Conservation (phyloP, 2,797 vertebrate genomes). For the Prionace glauca region DNA sequence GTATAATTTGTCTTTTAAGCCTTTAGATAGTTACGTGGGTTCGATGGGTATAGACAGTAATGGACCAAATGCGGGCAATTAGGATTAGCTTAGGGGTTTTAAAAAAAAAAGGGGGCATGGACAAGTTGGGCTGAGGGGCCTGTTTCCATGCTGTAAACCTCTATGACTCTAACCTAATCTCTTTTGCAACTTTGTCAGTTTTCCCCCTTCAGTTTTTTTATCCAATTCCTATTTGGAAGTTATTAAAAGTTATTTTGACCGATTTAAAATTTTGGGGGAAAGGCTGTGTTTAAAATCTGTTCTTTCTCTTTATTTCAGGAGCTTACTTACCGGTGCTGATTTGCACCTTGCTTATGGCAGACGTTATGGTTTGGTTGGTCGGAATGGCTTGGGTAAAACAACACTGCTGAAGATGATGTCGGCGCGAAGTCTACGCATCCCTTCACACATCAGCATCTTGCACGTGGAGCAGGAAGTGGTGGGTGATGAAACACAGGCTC, state of each 20-base stretch:
- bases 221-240: neutral
- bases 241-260: neutral
- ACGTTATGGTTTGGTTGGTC: constrained; percentile 84
- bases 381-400: constrained; percentile 91
- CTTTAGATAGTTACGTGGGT: too few species aligned
- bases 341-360: constrained; percentile 76
- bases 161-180: too few species aligned
- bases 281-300: neutral
- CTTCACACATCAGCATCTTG: constrained; percentile 84
- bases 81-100: too few species aligned
- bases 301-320: constrained; percentile 54
- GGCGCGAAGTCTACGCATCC: constrained; percentile 77
- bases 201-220: neutral
- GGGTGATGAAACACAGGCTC: constrained; percentile 74
- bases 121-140: too few species aligned
- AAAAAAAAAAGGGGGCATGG: too few species aligned
- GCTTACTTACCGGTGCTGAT: constrained; percentile 81
- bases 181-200: neutral
- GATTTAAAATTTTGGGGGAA: neutral
- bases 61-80: too few species aligned
- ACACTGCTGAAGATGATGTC: constrained; percentile 93
- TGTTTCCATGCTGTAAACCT: too few species aligned
- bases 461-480: constrained; percentile 96
- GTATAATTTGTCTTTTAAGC: too few species aligned
- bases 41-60: too few species aligned